These are phyloP conservation scores for Leuciscus idus DNA, from an alignment of 2,113 vertebrate genomes.

Conservation along the genomic window DNA sequence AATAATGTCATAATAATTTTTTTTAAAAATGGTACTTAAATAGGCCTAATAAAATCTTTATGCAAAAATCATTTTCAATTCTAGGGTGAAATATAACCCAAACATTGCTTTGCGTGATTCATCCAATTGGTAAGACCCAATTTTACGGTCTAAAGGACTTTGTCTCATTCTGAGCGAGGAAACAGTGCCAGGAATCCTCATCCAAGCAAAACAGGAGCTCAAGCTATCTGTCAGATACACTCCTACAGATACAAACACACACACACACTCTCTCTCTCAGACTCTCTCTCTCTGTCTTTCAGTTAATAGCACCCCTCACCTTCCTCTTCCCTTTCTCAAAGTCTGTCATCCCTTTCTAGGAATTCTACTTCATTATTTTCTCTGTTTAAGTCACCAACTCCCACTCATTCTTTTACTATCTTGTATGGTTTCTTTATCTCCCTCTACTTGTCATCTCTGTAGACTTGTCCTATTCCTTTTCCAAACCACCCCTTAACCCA, in stretches of 20 bases:
- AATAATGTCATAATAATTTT: not conserved
- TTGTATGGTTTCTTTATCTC: constrained; percentile 5
- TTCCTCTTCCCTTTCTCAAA: constrained; percentile 24
- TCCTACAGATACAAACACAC: constrained; percentile 25
- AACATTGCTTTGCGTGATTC: not conserved
- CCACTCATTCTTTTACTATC: constrained; percentile 38
- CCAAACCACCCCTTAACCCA: constrained; percentile 5
- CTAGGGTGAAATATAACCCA: not conserved
- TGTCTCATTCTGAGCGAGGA: not conserved
- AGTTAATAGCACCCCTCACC: not conserved
- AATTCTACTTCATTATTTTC: constrained; percentile 1
- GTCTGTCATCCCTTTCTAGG: not conserved
- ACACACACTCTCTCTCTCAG: not conserved
- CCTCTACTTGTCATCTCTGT: constrained; percentile 16
- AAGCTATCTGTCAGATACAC: constrained; percentile 64
- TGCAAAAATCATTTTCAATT: not conserved
- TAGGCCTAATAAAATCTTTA: not conserved
- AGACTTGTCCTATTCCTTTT: not conserved
- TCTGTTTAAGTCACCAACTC: not conserved
- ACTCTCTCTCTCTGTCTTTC: not conserved
- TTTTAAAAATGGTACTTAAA: not conserved
- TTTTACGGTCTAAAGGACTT: not conserved
- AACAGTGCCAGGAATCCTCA: not conserved
- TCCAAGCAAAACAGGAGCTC: constrained; percentile 74
- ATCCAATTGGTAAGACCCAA: not conserved